Evolutionary conservation across 2,888 invertebrate genomes (phyloP), one percentile per base, ranked within the genome.

Genomic region (Acanthosoma haemorrhoidale): DNA sequence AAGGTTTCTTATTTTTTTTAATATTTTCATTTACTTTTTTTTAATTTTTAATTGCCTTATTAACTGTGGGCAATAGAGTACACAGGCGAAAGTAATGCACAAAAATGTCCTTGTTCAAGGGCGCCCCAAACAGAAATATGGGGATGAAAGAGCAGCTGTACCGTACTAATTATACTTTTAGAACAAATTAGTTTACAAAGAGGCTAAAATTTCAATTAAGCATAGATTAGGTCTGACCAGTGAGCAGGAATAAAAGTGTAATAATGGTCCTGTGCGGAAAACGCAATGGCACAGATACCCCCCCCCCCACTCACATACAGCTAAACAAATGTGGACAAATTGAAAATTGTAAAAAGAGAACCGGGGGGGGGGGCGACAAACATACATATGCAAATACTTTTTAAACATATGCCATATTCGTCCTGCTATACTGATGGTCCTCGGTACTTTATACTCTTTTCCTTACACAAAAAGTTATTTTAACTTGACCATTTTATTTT

Each of bases 291-390:
- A n/a, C n/a, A n/a, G n/a, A n/a, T n/a, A n/a, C n/a, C n/a, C n/a
- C n/a, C n/a, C n/a, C n/a, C n/a, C n/a, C n/a, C 51, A 6, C 25
- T 51, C 25, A 13, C 13, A 51, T 25, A 51, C 51, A 51, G 51
- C 51, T 25, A 25, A 51, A 51, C 51, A 51, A 51, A 51, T 51
- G 51, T 51, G 51, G 29, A 51, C 51, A 51, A 51, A 51, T 51
- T 51, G 51, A 51, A 51, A 51, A 51, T 25, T 51, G 51, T 51
- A 51, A 51, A 51, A 51, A 13, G 51, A 51, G n/a, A 51, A 51
- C 6, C 25, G 25, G 21, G 4, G 51, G 21, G 21, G 13, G 11
- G 43, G 13, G 25, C 51, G 25, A 25, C 51, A 51, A 51, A 51
- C 25, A 51, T 51, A 51, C 25, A 51, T 51, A 51, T 51, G 51